A percentile compares a stretch with the other conserved stretches of the same genome.
phyloP scores from a whole-genome alignment of 2,888 invertebrate genomes.

The Chydorus sphaericus region DNA sequence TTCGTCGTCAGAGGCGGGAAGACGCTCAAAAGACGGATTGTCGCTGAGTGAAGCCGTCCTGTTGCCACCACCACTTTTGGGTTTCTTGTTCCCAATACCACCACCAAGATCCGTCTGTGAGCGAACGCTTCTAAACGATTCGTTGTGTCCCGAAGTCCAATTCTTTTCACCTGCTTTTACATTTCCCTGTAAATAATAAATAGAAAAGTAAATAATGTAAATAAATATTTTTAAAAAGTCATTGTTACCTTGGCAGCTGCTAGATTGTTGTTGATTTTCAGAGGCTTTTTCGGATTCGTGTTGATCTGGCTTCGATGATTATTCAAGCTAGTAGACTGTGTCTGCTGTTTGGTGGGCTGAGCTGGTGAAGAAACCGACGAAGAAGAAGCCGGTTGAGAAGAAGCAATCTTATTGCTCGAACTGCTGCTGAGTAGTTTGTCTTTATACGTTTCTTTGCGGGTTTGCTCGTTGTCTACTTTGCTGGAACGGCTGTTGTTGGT shows the following conservation, averaged over 20 bases:
- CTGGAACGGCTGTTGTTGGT: background rate
- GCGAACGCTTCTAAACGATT: constrained; percentile 7
- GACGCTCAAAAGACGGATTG: background rate
- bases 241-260: constrained; percentile 16
- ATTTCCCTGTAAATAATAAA: no score
- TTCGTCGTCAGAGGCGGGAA: background rate
- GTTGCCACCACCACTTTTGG: no score
- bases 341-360: background rate
- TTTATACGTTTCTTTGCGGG: constrained; percentile 9
- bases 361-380: background rate
- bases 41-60: background rate
- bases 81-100: background rate
- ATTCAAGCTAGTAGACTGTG: constrained; percentile 2
- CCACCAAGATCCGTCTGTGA: constrained; percentile 1
- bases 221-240: no score
- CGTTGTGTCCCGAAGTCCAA: background rate
- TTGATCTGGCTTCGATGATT: constrained; percentile 6
- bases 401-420: background rate
- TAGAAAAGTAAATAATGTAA: no score
- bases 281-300: constrained; percentile 24
- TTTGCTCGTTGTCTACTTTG: constrained; percentile 4
- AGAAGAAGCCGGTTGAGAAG: background rate
- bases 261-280: constrained; percentile 24
- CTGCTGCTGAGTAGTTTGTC: constrained; percentile 9
- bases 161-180: background rate